Evolutionary conservation across 1,140 invertebrate genomes (phyloP).

Genomic region (Drosophila paulistorum): DNA sequence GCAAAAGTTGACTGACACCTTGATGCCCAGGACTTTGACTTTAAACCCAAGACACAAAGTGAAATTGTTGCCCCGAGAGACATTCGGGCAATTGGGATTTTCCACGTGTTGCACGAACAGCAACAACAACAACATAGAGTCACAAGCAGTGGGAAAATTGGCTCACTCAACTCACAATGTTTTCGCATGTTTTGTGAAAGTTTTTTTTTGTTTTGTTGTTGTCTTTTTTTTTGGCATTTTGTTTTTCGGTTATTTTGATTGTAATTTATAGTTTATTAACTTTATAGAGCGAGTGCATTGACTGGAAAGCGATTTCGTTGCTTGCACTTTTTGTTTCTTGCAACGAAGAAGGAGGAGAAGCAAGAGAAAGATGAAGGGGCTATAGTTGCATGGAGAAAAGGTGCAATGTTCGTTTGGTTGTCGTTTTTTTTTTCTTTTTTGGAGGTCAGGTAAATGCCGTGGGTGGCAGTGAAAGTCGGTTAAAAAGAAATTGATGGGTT

Average conservation of each 20-base stretch:
- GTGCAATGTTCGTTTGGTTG: conserved; percentile 8
- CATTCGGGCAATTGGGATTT: conserved; percentile 58
- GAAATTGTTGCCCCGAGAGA: conserved; percentile 62
- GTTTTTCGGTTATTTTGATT: conserved; percentile 66
- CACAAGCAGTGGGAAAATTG: conserved; percentile 43
- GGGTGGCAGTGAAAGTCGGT: conserved; percentile 76
- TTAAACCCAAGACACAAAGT: conserved; percentile 65
- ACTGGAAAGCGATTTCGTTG: conserved; percentile 59
- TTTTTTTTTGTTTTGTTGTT: conserved; percentile 42
- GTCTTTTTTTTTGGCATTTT: conserved; percentile 40
- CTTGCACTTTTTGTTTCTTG: conserved; percentile 16
- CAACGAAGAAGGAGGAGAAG: neutral
- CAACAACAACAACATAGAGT: conserved; percentile 28
- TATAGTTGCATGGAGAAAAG: conserved; percentile 34
- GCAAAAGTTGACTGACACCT: conserved; percentile 75
- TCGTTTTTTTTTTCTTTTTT: conserved; percentile 45
- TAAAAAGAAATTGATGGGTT: conserved; percentile 42
- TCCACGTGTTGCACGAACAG: conserved; percentile 74
- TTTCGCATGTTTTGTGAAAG: conserved; percentile 55
- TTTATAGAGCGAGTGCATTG: conserved; percentile 73
- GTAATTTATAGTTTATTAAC: conserved; percentile 82
- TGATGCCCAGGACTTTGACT: conserved; percentile 74
- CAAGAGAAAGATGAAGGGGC: neutral
- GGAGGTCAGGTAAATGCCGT: conserved; percentile 75
- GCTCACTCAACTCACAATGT: conserved; percentile 28